A percentile compares a stretch with the other conserved stretches of the same genome.
These are phyloP conservation scores for Thysanoteuthis rhombus DNA, from an alignment of 2,888 invertebrate species.

Conservation along the genomic window DNA sequence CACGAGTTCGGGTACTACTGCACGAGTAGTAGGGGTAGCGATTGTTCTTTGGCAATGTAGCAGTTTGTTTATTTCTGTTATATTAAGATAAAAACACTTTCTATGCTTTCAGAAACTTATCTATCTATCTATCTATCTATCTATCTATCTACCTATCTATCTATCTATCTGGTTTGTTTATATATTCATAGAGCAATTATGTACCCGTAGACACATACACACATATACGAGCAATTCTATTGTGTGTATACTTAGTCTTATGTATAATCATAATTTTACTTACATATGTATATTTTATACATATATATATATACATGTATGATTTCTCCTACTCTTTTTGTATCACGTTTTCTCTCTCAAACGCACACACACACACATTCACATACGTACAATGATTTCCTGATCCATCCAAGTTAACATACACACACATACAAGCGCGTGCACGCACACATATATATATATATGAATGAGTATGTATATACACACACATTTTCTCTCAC, in stretches of 20 bases:
- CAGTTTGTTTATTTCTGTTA: neutral
- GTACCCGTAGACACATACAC: neutral
- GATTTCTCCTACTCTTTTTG: no score
- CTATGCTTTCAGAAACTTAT: neutral
- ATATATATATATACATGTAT: neutral
- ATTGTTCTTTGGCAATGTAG: neutral
- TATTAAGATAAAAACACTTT: neutral
- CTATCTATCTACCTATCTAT: neutral
- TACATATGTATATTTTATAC: neutral
- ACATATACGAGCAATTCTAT: neutral
- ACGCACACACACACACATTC: no score
- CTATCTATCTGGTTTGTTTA: neutral
- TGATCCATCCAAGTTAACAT: no score
- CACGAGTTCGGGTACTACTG: neutral
- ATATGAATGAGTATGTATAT: no score
- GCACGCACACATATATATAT: no score
- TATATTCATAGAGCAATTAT: no score
- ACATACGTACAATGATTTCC: no score
- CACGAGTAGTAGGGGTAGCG: neutral
- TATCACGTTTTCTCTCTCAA: no score
- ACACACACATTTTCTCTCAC: no score
- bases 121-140: neutral
- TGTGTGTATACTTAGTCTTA: no score
- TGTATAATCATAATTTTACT: no score
- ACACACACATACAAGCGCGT: neutral